Base-by-base conservation (phyloP, 2,888 invertebrate species). In the Drosophila demipolita region DNA sequence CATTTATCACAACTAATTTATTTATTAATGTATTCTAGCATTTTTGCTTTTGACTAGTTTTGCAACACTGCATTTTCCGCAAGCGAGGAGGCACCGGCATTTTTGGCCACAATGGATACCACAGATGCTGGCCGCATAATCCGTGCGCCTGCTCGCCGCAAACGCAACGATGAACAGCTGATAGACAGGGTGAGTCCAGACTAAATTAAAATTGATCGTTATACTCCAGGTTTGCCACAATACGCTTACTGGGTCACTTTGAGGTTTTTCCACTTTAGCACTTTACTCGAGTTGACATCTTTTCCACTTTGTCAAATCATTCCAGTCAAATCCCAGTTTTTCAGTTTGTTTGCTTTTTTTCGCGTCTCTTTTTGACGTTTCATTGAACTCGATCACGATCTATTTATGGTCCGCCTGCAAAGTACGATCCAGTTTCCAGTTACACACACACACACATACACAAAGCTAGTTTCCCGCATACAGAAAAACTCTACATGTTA, bases 141-240 rank as follows among this genome's bases (percentile, higher is more conserved):
- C 74, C 95, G 97, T 78, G 96, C 96, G 86, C 97, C 97, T 33
- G 96, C 95, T 40, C 93, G 97, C 85, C 97, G 97, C 91, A 95
- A 97, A 91, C 97, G 97, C 80, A 96, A 96, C 92, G 95, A 95
- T 91, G 97, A 97, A 82, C 95, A 96, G 66, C 95, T 96, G 70
- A 95, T 95, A 58, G 96, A 96, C 93, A 94, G 96, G 95, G 96
- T 96, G 85, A 96, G 96, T 95, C 45, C 15, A 45, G 23, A 23
- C 23, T 45, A 45, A 12, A 3, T n/a, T 36, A 33, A 23, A 23
- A 32, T 20, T 8, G 5, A 29, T 32, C 8, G 11, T 29, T 23
- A 8, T 7, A 23, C n/a, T 36, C 20, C 50, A 1, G 8, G 29
- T 35, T 23, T 17, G 17, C 12, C 1, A 26, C 23, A 49, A 29